These are phyloP conservation scores for Sinohyriopsis cumingii DNA, from an alignment of 2,888 invertebrate species.

Conservation along the genomic window DNA sequence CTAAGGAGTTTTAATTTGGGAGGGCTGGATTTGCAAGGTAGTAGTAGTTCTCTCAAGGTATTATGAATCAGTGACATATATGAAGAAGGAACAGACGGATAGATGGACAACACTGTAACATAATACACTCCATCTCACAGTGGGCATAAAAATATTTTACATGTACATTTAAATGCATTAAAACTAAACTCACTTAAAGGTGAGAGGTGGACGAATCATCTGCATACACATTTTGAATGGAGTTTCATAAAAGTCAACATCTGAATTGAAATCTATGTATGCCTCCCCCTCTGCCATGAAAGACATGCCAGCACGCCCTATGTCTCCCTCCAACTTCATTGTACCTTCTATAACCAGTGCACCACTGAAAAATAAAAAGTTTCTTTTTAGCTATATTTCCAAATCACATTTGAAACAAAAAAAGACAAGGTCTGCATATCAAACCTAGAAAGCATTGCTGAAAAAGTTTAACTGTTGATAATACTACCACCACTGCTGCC, in stretches of 20 bases:
- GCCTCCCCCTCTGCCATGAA: slow-evolving; percentile 79
- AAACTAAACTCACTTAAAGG: slow-evolving; percentile 75
- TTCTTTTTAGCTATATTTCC: background rate
- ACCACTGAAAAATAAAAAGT: slow-evolving; percentile 74
- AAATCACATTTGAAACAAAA: background rate
- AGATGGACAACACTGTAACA: background rate
- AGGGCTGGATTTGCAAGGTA: too few relatives aligned
- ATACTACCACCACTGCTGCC: too few relatives aligned
- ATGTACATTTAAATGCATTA: too few relatives aligned
- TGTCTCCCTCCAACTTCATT: slow-evolving; percentile 78
- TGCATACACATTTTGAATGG: slow-evolving; percentile 83
- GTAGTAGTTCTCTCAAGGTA: too few relatives aligned
- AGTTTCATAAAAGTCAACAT: slow-evolving; percentile 84
- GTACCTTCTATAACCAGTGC: slow-evolving; percentile 80
- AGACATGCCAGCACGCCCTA: slow-evolving; percentile 80
- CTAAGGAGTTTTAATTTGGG: too few relatives aligned
- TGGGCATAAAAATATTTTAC: too few relatives aligned
- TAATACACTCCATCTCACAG: background rate
- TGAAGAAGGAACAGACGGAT: background rate
- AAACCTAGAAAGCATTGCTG: too few relatives aligned
- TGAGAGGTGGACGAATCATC: slow-evolving; percentile 80
- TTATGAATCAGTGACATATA: too few relatives aligned
- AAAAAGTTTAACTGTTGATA: too few relatives aligned
- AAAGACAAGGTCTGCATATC: background rate
- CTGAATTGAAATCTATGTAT: slow-evolving; percentile 81